Conservation (phyloP, 2,113 vertebrate genomes). For the Festucalex cinctus region DNA sequence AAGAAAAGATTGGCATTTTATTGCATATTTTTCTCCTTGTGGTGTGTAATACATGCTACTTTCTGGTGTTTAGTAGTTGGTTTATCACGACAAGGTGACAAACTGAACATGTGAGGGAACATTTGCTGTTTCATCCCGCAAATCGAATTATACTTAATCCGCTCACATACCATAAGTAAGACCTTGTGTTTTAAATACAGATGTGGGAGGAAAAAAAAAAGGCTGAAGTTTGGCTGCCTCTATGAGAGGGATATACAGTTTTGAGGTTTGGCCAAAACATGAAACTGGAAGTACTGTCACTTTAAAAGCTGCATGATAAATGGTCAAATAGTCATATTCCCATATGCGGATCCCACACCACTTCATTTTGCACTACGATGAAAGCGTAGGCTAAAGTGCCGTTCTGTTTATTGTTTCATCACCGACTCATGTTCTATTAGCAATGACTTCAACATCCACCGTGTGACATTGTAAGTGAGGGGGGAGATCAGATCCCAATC, state of each 20-base stretch:
- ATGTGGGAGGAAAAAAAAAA: neutral
- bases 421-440: slow-evolving; percentile 44
- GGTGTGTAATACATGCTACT: slow-evolving; percentile 19
- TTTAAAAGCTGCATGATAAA: slow-evolving; percentile 28
- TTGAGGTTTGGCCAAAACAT: slow-evolving; percentile 4
- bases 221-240: neutral
- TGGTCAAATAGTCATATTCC: slow-evolving; percentile 24
- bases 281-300: slow-evolving; percentile 21
- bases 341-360: slow-evolving; percentile 29
- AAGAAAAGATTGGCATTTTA: slow-evolving; percentile 38
- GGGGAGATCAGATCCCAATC: slow-evolving; percentile 26
- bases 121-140: slow-evolving; percentile 2
- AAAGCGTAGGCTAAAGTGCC: slow-evolving; percentile 43
- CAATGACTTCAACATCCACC: slow-evolving; percentile 43
- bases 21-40: slow-evolving; percentile 29
- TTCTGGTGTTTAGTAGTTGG: slow-evolving; percentile 13
- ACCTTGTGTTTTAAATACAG: neutral
- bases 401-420: slow-evolving; percentile 53
- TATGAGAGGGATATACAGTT: neutral
- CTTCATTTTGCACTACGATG: slow-evolving; percentile 26
- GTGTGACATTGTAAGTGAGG: slow-evolving; percentile 23
- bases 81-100: slow-evolving; percentile 23
- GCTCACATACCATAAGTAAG: neutral
- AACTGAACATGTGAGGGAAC: slow-evolving; percentile 5
- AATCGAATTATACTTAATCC: slow-evolving; percentile 2